A percentile compares a stretch with the other conserved stretches of the same genome.
Evolutionary conservation across 1,140 invertebrate genomes (phyloP).

Genomic region (Schlechtendalia chinensis): DNA sequence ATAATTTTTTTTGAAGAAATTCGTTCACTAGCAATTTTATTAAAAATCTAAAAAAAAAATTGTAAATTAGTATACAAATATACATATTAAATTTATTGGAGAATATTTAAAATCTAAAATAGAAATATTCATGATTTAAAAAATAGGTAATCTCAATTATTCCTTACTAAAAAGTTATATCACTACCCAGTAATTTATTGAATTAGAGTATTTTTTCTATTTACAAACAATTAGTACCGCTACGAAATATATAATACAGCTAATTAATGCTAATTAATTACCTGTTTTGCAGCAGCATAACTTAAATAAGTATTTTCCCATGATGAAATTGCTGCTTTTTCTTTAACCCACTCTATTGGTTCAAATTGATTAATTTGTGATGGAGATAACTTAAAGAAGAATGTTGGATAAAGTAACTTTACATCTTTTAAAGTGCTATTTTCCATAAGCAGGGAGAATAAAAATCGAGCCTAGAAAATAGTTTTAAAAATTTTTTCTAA

Average conservation of each 20-base stretch:
- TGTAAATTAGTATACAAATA: not conserved
- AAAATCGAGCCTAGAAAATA: constrained; percentile 29
- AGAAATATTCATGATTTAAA: not conserved
- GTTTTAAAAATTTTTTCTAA: not conserved
- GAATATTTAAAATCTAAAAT: not conserved
- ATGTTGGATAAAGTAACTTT: not conserved
- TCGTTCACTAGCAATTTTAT: constrained; percentile 39
- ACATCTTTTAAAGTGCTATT: constrained; percentile 25
- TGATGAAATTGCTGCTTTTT: not conserved
- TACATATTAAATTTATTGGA: not conserved
- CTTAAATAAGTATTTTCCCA: constrained; percentile 13
- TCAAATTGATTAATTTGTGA: constrained; percentile 28
- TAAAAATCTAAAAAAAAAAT: constrained; percentile 34
- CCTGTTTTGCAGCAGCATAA: constrained; percentile 36
- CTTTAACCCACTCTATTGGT: constrained; percentile 18
- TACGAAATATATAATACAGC: no score
- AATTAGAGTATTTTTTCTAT: no score
- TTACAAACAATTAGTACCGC: no score
- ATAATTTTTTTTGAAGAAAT: not conserved
- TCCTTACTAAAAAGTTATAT: no score
- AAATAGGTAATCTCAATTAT: no score
- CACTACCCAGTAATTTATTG: no score
- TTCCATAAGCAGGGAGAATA: constrained; percentile 14
- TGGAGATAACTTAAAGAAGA: constrained; percentile 27
- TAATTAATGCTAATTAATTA: not conserved